A percentile compares a stretch with the other conserved stretches of the same genome.
phyloP scores from a whole-genome alignment of 1,140 invertebrate species.

The Brachionus plicatilis region DNA sequence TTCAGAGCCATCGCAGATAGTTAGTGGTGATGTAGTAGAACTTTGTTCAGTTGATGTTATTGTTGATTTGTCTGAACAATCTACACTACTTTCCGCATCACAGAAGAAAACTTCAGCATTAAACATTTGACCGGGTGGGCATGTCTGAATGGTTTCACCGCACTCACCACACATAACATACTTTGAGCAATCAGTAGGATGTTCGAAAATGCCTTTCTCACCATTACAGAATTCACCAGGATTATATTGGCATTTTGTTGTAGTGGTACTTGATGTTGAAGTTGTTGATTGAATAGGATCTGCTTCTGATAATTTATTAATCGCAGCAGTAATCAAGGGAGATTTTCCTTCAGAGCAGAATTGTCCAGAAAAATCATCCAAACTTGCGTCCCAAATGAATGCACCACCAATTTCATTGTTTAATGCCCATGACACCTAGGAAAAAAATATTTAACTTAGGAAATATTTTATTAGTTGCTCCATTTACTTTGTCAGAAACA shows the following conservation, averaged over 20 bases:
- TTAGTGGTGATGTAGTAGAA: background rate
- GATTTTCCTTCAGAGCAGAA: conserved; percentile 74
- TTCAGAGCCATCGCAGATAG: background rate
- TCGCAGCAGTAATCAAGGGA: conserved; percentile 80
- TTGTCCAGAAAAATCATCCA: conserved; percentile 53
- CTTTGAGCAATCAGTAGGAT: conserved; percentile 23
- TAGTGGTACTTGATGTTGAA: background rate
- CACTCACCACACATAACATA: conserved; percentile 1
- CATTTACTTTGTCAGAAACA: conserved; percentile 18
- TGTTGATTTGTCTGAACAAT: background rate
- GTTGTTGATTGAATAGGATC: background rate
- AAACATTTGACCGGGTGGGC: background rate
- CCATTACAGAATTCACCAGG: background rate
- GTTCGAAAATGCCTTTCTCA: background rate
- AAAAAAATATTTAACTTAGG: conserved; percentile 51
- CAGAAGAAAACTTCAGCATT: background rate
- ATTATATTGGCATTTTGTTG: background rate
- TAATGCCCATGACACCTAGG: conserved; percentile 79
- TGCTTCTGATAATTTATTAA: conserved; percentile 61
- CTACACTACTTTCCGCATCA: background rate
- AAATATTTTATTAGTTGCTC: background rate
- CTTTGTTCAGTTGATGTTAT: background rate
- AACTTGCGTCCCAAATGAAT: conserved; percentile 47
- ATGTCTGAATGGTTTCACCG: background rate
- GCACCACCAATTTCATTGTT: conserved; percentile 60